Conservation (phyloP, 1,140 invertebrate species). For the Lucilia sericata region DNA sequence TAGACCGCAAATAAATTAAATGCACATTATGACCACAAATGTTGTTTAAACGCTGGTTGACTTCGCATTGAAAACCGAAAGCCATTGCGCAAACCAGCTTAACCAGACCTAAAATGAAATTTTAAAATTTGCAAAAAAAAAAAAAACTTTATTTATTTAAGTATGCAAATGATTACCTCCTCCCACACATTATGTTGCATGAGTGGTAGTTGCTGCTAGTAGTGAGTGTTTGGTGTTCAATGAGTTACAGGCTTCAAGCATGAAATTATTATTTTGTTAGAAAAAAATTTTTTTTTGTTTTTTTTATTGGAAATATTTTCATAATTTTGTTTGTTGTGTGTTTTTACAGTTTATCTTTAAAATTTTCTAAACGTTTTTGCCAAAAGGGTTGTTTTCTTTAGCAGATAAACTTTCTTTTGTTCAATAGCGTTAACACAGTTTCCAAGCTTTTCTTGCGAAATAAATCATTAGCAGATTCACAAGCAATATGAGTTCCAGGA, state of each 20-base stretch:
- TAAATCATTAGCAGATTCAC: no score
- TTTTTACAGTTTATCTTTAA: not conserved
- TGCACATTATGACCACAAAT: conserved; percentile 1
- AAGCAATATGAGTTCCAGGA: no score
- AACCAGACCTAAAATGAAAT: not conserved
- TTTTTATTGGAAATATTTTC: not conserved
- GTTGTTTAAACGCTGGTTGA: not conserved
- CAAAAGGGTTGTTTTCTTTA: not conserved
- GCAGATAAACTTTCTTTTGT: conserved; percentile 13
- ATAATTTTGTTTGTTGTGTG: not conserved
- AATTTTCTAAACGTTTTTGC: not conserved
- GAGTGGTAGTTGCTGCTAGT: not conserved
- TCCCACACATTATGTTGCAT: not conserved
- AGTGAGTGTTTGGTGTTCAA: not conserved
- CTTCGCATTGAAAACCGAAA: not conserved
- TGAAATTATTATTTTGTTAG: conserved; percentile 1
- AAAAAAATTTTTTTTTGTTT: not conserved
- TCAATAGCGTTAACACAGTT: not conserved
- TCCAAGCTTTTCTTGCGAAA: not conserved
- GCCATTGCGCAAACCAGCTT: not conserved
- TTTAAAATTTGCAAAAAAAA: no score
- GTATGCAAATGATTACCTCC: not conserved
- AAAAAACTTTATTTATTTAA: not conserved
- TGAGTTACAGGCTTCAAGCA: not conserved
- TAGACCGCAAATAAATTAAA: not conserved